phyloP scores from a whole-genome alignment of 2,113 vertebrate species.

The Plestiodon gilberti region DNA sequence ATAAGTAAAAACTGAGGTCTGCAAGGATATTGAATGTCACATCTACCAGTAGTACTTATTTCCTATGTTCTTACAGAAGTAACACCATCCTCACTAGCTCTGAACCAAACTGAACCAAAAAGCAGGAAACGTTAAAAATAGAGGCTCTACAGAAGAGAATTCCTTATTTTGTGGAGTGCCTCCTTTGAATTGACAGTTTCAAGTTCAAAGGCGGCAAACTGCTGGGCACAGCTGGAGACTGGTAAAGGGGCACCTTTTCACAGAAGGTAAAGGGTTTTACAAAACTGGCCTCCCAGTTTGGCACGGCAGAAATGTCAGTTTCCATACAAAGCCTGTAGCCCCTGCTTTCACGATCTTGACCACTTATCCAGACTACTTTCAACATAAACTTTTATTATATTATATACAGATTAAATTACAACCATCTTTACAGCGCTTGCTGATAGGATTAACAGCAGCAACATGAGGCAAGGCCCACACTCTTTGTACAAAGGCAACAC shows the following conservation, averaged over 20 bases:
- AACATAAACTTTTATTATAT: conserved; percentile 49
- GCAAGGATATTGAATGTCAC: no score
- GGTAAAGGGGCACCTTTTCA: background rate
- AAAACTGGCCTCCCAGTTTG: background rate
- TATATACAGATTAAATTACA: conserved; percentile 73
- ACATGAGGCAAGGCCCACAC: background rate
- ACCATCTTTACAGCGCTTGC: conserved; percentile 57
- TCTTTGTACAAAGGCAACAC: background rate
- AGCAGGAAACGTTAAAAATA: no score
- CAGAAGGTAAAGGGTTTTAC: background rate
- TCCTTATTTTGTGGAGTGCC: background rate
- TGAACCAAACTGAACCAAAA: no score
- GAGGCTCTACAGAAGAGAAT: no score
- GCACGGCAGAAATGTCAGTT: no score
- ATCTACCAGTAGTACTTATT: no score
- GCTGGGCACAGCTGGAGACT: background rate
- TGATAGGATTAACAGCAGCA: conserved; percentile 5
- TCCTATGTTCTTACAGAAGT: no score
- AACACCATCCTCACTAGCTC: no score
- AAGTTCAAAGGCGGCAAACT: background rate
- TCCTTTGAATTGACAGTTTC: background rate
- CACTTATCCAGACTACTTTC: background rate
- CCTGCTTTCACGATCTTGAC: no score
- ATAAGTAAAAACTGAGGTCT: no score
- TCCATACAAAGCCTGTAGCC: no score